Evolutionary conservation across 2,113 vertebrate species (phyloP).

Genomic region (Gymnocephalus cernua): DNA sequence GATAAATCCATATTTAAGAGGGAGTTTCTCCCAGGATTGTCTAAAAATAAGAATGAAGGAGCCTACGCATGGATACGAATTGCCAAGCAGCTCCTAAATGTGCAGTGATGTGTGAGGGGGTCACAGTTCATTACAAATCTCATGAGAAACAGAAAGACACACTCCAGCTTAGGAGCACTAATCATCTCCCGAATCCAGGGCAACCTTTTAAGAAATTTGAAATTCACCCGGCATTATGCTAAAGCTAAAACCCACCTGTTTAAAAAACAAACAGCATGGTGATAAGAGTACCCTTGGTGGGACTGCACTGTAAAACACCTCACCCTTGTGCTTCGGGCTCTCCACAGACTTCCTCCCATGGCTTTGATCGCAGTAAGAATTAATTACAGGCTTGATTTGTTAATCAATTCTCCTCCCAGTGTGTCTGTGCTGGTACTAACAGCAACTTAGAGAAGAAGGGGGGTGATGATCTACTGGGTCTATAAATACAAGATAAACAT

Average conservation of each 20-base stretch:
- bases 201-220: constrained; percentile 26
- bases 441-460: constrained; percentile 22
- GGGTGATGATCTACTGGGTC: constrained; percentile 38
- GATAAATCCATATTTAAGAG: constrained; percentile 19
- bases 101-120: constrained; percentile 31
- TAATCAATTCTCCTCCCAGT: constrained; percentile 68
- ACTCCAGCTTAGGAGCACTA: constrained; percentile 20
- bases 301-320: constrained; percentile 33
- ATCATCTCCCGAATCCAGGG: constrained; percentile 12
- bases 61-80: background rate
- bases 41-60: constrained; percentile 39
- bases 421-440: constrained; percentile 42
- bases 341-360: constrained; percentile 41
- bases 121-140: constrained; percentile 33
- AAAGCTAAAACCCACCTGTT: constrained; percentile 38
- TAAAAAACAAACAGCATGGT: constrained; percentile 44
- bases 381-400: constrained; percentile 73
- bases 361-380: constrained; percentile 69
- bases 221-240: constrained; percentile 21
- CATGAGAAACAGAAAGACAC: constrained; percentile 24
- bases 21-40: background rate
- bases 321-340: constrained; percentile 18
- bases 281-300: constrained; percentile 22
- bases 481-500: constrained; percentile 65
- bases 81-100: constrained; percentile 28